phyloP scores from a whole-genome alignment of 2,113 vertebrate species.

The Caretta caretta region DNA sequence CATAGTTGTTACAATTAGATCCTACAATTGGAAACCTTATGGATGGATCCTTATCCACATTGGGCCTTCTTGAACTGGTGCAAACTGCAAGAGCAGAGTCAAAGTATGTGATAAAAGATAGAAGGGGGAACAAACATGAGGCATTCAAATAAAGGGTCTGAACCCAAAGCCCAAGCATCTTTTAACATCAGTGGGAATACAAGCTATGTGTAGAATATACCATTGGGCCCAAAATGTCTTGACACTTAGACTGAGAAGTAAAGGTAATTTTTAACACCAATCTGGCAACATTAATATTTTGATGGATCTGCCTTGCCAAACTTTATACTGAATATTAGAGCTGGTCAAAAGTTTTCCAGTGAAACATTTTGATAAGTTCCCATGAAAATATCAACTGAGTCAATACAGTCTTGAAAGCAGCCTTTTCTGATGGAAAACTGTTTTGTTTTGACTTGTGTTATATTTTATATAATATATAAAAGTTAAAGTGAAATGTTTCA shows the following conservation, averaged over 20 bases:
- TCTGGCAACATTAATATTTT: neutral
- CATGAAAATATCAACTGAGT: no score
- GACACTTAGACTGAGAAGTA: neutral
- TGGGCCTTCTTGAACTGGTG: neutral
- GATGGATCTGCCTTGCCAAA: neutral
- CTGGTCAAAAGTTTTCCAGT: neutral
- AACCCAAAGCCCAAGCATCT: neutral
- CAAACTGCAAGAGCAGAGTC: neutral
- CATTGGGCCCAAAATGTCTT: neutral
- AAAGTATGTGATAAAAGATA: neutral
- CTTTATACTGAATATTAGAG: neutral
- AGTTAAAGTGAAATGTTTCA: neutral
- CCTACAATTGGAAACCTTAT: neutral
- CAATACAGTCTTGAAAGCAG: no score
- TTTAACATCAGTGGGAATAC: neutral
- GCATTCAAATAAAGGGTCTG: neutral
- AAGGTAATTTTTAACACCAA: neutral
- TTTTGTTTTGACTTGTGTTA: neutral
- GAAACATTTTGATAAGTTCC: neutral
- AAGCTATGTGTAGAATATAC: neutral
- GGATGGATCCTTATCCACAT: neutral
- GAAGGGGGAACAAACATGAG: neutral
- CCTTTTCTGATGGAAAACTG: no score
- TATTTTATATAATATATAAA: neutral
- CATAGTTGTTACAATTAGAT: neutral